phyloP scores from a whole-genome alignment of 1,140 invertebrate species.

The Zaprionus kolodkinae region DNA sequence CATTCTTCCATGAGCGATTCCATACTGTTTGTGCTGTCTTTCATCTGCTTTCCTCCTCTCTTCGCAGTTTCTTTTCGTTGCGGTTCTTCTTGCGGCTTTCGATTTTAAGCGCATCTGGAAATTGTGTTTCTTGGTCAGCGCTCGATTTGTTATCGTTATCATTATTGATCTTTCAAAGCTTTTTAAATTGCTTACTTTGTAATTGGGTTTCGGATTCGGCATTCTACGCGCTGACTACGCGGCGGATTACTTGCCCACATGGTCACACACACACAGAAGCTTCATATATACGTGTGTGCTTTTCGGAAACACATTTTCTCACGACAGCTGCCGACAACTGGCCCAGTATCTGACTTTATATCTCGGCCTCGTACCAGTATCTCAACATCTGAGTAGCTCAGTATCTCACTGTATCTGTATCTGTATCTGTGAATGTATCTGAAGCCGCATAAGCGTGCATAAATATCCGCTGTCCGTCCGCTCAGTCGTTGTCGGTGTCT shows the following conservation, averaged over 20 bases:
- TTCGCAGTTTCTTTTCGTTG: conserved; percentile 17
- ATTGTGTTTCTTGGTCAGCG: conserved; percentile 50
- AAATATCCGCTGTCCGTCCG: conserved; percentile 70
- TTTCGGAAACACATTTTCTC: conserved; percentile 74
- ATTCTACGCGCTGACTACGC: no score
- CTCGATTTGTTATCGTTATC: conserved; percentile 47
- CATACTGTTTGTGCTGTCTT: conserved; percentile 6
- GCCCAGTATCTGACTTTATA: conserved; percentile 23
- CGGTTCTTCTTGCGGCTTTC: conserved; percentile 13
- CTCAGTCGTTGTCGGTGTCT: conserved; percentile 37
- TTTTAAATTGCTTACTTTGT: conserved; percentile 21
- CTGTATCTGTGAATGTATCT: conserved; percentile 37
- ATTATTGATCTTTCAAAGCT: conserved; percentile 18
- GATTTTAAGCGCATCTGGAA: conserved; percentile 41
- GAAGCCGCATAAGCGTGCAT: conserved; percentile 61
- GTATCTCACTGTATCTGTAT: conserved; percentile 30
- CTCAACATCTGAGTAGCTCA: conserved; percentile 3
- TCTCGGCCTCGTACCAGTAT: conserved; percentile 19
- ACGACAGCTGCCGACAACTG: conserved; percentile 56
- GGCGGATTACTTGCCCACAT: conserved; percentile 6
- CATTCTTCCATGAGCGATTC: not conserved
- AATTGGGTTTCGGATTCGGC: conserved; percentile 48
- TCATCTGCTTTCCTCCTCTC: conserved; percentile 8
- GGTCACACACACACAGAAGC: not conserved
- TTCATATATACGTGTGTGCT: conserved; percentile 39